A percentile compares a stretch with the other conserved stretches of the same genome.
phyloP scores from a whole-genome alignment of 2,113 vertebrate species.

The Nesoenas mayeri region DNA sequence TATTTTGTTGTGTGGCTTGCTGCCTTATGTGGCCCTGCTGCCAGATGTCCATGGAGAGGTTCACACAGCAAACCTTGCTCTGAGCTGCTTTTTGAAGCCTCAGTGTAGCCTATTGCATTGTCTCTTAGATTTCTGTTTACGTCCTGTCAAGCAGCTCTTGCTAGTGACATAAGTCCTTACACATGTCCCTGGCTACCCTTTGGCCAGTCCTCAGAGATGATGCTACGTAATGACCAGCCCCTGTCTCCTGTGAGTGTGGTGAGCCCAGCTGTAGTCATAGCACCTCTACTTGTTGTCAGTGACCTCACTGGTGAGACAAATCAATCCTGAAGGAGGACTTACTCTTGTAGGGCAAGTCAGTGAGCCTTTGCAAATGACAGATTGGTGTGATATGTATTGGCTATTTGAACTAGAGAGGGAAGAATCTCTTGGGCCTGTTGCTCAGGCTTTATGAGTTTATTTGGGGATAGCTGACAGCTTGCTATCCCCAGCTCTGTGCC shows the following conservation, averaged over 20 bases:
- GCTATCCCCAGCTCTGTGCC: background rate
- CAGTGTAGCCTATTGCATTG: background rate
- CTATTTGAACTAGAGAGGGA: background rate
- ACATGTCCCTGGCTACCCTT: background rate
- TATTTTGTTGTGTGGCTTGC: background rate
- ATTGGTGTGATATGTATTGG: background rate
- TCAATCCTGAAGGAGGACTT: background rate
- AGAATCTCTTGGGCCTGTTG: background rate
- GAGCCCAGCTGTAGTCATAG: background rate
- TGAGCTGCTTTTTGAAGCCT: background rate
- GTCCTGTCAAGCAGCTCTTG: background rate
- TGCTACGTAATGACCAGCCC: accelerated
- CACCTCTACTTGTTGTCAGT: background rate
- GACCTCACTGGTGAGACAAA: background rate
- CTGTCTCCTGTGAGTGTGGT: background rate
- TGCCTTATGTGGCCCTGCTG: background rate
- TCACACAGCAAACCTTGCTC: background rate
- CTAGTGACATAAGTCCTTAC: background rate
- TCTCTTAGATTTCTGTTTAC: background rate
- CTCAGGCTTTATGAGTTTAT: background rate
- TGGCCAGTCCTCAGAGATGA: accelerated
- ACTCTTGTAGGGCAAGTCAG: background rate
- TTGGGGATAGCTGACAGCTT: background rate
- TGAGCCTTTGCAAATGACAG: background rate
- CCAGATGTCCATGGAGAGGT: background rate